Evolutionary conservation across 2,113 vertebrate genomes (phyloP).

Genomic region (Amblyornis subalaris): DNA sequence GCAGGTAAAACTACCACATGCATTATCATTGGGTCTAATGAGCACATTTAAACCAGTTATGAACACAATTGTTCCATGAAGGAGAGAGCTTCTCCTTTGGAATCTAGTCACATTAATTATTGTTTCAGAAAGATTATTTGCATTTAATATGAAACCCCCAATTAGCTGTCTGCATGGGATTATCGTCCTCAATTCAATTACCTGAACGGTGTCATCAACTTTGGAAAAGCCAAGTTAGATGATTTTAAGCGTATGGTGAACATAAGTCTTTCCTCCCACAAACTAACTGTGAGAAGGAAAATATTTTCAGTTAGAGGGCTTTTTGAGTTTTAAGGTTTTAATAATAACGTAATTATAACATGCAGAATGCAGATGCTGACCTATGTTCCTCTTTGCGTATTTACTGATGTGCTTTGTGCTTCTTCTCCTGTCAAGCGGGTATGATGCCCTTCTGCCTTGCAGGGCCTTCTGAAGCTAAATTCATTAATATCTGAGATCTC

Average conservation of each 20-base stretch:
- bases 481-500: slow-evolving; percentile 3
- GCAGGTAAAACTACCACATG: not conserved
- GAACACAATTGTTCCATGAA: not conserved
- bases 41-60: not conserved
- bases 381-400: not conserved
- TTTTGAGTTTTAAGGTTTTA: not conserved
- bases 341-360: not conserved
- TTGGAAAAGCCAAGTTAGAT: not conserved
- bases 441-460: not conserved
- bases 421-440: not conserved
- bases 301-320: not conserved
- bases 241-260: not conserved
- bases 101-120: not conserved
- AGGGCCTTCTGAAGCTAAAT: not conserved
- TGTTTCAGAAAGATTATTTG: not conserved
- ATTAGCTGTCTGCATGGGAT: not conserved
- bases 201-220: not conserved
- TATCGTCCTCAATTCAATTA: not conserved
- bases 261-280: rapidly evolving
- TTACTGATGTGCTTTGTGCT: not conserved
- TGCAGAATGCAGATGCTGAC: not conserved
- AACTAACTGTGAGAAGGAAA: not conserved
- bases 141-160: not conserved
- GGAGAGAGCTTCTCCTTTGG: not conserved
- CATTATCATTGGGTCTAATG: not conserved